Evolutionary conservation across 2,797 vertebrate species (phyloP).

Genomic region (Pseudochirops corinnae): DNA sequence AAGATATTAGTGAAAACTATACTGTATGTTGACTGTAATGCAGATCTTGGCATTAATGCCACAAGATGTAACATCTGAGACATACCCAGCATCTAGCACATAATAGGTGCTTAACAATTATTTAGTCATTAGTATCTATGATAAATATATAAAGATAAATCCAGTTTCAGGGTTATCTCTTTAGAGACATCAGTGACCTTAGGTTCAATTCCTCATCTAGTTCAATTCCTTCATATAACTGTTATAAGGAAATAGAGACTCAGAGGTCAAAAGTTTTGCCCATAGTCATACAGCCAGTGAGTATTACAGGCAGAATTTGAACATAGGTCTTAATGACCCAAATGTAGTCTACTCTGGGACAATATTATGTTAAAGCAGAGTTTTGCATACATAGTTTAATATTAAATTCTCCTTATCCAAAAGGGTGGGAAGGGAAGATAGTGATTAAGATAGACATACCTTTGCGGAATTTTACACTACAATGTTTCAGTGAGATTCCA

Average conservation of each 20-base stretch:
- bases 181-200: background rate
- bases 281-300: background rate
- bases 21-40: constrained; percentile 5
- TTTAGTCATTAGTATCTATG: background rate
- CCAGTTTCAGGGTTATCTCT: background rate
- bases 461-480: background rate
- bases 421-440: background rate
- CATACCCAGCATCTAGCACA: background rate
- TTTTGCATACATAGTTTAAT: background rate
- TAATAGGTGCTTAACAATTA: background rate
- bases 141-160: background rate
- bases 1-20: constrained; percentile 16
- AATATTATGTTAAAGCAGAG: background rate
- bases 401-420: background rate
- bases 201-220: background rate
- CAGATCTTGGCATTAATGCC: background rate
- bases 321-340: background rate
- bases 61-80: background rate
- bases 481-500: background rate
- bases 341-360: background rate
- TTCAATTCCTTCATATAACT: background rate
- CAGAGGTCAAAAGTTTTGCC: background rate
- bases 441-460: background rate
- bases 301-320: background rate
- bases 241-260: background rate